phyloP scores from a whole-genome alignment of 2,797 vertebrate species.

The Myripristis murdjan region DNA sequence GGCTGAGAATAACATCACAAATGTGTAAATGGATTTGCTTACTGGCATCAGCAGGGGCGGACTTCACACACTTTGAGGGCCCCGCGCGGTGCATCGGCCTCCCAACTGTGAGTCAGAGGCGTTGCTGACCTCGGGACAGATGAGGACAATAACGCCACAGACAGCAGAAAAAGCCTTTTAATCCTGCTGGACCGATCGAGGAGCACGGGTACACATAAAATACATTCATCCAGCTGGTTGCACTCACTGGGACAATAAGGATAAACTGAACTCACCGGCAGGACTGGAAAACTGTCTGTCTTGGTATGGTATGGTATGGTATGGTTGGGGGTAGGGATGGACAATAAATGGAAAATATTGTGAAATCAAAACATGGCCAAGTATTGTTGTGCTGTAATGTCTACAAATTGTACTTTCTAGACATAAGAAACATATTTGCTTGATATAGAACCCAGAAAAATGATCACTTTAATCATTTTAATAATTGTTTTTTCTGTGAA shows the following conservation, averaged over 20 bases:
- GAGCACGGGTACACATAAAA: conserved; percentile 32
- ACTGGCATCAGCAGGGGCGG: conserved; percentile 22
- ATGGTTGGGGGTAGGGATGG: too few relatives aligned
- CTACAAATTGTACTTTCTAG: too few relatives aligned
- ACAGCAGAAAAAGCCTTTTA: conserved; percentile 56
- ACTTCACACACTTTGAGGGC: conserved; percentile 31
- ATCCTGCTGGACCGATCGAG: conserved; percentile 44
- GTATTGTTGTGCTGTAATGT: too few relatives aligned
- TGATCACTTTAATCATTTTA: too few relatives aligned
- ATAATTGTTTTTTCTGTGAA: too few relatives aligned
- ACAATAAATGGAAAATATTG: too few relatives aligned
- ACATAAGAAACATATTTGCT: too few relatives aligned
- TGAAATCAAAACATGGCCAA: too few relatives aligned
- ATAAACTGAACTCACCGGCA: neutral
- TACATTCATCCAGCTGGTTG: conserved; percentile 32
- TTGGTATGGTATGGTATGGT: conserved; percentile 19
- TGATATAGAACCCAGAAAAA: too few relatives aligned
- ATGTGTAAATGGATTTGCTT: conserved; percentile 61
- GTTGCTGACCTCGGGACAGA: conserved; percentile 41
- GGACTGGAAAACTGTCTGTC: neutral
- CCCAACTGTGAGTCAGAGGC: conserved; percentile 37
- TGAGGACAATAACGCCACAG: conserved; percentile 41
- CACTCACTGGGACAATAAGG: too few relatives aligned
- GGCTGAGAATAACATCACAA: conserved; percentile 58
- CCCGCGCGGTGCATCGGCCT: conserved; percentile 23